These are phyloP conservation scores for Gymnogyps californianus DNA, from an alignment of 2,113 vertebrate species.

Conservation along the genomic window DNA sequence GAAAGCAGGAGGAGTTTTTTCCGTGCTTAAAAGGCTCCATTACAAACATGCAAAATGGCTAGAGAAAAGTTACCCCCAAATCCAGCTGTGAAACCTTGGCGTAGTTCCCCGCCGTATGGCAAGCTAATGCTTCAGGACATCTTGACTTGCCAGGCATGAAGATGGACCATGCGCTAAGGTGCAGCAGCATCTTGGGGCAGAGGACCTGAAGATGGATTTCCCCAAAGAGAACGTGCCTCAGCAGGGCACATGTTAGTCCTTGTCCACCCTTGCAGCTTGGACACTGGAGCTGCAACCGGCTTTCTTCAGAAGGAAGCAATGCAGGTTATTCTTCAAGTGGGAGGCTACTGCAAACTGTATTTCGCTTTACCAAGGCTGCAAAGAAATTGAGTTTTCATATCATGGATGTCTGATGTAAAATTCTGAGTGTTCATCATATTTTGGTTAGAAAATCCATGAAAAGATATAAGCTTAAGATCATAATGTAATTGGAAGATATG, in stretches of 20 bases:
- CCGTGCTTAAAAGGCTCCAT: fast-evolving
- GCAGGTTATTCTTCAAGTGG: neutral
- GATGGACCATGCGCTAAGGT: fast-evolving
- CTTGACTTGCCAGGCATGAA: neutral
- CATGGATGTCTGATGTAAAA: neutral
- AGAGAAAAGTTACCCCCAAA: neutral
- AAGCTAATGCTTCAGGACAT: neutral
- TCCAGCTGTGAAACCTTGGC: neutral
- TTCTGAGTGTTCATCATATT: neutral
- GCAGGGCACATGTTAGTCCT: neutral
- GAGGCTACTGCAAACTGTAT: neutral
- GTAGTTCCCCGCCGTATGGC: neutral
- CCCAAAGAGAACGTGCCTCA: neutral
- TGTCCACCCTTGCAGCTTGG: neutral
- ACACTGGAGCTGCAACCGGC: neutral
- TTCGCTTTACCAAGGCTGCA: neutral
- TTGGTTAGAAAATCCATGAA: neutral
- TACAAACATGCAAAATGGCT: neutral
- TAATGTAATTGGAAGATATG: neutral
- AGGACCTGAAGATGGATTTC: neutral
- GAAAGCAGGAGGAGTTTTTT: neutral
- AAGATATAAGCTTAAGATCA: neutral
- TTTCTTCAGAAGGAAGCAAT: neutral
- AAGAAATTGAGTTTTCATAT: neutral
- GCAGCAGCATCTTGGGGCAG: too few species aligned